Percentiles rank a stretch among this genome's conserved stretches.
Evolutionary conservation across 2,888 invertebrate species (phyloP).

Genomic region (Pseudoips prasinana): DNA sequence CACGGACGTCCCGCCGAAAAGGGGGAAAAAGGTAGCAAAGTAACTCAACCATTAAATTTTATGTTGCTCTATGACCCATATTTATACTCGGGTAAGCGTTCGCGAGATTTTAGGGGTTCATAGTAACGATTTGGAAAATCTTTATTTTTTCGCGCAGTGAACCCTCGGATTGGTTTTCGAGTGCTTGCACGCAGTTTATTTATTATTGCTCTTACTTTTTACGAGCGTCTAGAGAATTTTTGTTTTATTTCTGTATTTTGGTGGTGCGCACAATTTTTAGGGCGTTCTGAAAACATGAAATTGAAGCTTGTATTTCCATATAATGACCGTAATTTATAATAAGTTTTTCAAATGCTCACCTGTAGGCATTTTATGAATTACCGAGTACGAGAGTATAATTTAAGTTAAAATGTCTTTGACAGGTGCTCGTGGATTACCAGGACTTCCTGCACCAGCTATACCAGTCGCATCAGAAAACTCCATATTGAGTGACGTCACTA

Average conservation of each 20-base stretch:
- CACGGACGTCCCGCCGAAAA: slow-evolving; percentile 86
- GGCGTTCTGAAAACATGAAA: no score
- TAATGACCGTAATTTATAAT: no score
- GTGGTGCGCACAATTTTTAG: no score
- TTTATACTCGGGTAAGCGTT: slow-evolving; percentile 69
- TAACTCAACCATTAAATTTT: slow-evolving; percentile 79
- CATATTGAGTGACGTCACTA: slow-evolving; percentile 46
- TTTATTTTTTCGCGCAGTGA: slow-evolving; percentile 61
- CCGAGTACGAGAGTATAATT: background rate
- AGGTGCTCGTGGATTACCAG: slow-evolving; percentile 65
- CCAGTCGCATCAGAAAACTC: slow-evolving; percentile 53
- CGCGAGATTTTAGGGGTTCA: slow-evolving; percentile 71
- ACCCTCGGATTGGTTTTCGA: slow-evolving; percentile 54
- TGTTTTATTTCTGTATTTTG: slow-evolving; percentile 49
- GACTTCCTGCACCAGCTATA: slow-evolving; percentile 55
- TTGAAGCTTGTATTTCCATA: no score
- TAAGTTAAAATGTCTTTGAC: background rate
- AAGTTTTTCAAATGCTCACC: no score
- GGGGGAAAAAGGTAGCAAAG: slow-evolving; percentile 86
- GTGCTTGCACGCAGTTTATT: slow-evolving; percentile 55
- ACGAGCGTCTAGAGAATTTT: slow-evolving; percentile 51
- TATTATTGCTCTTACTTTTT: slow-evolving; percentile 64
- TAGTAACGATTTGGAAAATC: slow-evolving; percentile 75
- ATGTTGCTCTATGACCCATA: slow-evolving; percentile 75
- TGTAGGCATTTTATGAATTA: no score